Conservation (phyloP, 2,888 invertebrate genomes). For the Harmothoe impar region DNA sequence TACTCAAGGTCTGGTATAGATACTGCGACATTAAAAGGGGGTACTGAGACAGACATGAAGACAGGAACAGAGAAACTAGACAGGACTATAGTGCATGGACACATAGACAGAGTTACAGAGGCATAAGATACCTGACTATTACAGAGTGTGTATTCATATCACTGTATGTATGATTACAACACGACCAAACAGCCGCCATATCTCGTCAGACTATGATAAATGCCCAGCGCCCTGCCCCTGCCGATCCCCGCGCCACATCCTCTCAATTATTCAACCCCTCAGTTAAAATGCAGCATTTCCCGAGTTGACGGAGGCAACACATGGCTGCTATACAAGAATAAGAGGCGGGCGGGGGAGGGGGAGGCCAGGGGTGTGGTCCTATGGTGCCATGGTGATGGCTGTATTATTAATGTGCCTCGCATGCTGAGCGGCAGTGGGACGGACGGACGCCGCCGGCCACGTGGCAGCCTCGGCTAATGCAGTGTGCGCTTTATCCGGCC, state of each 20-base stretch:
- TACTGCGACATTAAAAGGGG: too few species aligned
- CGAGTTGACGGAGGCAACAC: constrained; percentile 16
- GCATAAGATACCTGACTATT: too few species aligned
- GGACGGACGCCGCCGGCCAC: neutral
- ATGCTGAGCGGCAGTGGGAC: too few species aligned
- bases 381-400: constrained; percentile 42
- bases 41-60: too few species aligned
- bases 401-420: constrained; percentile 36
- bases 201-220: constrained; percentile 8
- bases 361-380: neutral
- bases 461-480: constrained; percentile 26
- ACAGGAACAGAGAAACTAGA: too few species aligned
- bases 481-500: neutral
- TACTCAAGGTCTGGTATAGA: too few species aligned
- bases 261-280: constrained; percentile 10
- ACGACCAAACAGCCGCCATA: neutral
- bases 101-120: too few species aligned
- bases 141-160: neutral
- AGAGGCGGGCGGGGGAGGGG: neutral
- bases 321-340: constrained; percentile 1
- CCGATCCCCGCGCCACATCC: neutral
- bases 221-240: neutral
- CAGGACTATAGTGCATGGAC: too few species aligned
- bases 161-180: neutral
- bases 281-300: constrained; percentile 42